These are phyloP conservation scores for Progne subis DNA, from an alignment of 2,113 vertebrate species.

Conservation along the genomic window DNA sequence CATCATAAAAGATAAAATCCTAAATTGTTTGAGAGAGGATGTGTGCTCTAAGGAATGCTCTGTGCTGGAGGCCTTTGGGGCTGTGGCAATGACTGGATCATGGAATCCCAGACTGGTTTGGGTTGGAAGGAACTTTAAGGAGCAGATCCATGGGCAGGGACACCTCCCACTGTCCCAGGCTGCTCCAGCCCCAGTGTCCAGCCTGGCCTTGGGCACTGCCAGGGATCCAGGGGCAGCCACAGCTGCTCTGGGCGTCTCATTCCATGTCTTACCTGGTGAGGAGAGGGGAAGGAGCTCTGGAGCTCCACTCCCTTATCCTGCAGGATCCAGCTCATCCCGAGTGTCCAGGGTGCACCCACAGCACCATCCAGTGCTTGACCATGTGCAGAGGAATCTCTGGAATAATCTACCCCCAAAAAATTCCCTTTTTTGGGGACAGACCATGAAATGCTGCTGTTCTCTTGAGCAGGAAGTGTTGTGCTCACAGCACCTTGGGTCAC, in stretches of 20 bases:
- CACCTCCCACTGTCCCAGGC: fast-evolving
- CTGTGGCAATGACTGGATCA: background rate
- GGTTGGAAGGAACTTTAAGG: background rate
- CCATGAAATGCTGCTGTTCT: background rate
- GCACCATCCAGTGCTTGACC: background rate
- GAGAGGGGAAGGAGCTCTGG: background rate
- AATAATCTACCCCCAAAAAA: background rate
- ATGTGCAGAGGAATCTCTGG: background rate
- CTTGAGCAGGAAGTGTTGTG: background rate
- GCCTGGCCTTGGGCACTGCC: background rate
- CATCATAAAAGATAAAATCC: background rate
- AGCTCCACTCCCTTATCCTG: background rate
- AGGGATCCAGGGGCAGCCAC: background rate
- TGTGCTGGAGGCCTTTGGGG: background rate
- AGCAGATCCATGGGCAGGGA: background rate
- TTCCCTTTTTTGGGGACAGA: background rate
- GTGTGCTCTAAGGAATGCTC: background rate
- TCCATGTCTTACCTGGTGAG: background rate
- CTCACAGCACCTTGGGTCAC: background rate
- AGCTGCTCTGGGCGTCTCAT: background rate
- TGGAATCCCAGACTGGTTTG: background rate
- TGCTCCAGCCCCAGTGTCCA: background rate
- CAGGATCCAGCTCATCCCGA: background rate
- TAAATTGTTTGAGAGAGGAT: background rate
- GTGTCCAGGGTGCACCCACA: background rate